Evolutionary conservation across 23 tunicate genomes (phyloP).

Genomic region (Trididemnum clinides): DNA sequence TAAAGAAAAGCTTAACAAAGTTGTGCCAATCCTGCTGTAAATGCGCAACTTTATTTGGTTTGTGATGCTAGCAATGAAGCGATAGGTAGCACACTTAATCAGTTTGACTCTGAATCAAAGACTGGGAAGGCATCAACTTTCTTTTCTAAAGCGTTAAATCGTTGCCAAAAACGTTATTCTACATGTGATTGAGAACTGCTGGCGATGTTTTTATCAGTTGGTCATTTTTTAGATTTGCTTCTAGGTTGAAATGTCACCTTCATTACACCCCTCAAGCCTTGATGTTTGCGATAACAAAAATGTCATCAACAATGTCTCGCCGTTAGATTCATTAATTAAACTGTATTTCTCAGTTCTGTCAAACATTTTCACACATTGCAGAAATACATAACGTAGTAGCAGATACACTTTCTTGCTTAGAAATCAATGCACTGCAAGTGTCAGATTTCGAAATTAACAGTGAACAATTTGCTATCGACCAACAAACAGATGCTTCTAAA

Average conservation of each 20-base stretch:
- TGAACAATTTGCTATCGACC: background rate
- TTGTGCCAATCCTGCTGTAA: background rate
- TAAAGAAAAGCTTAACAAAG: background rate
- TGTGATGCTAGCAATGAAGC: background rate
- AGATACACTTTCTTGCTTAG: background rate
- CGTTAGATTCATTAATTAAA: background rate
- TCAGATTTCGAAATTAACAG: background rate
- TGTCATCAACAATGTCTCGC: background rate
- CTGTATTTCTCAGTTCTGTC: background rate
- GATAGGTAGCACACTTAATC: background rate
- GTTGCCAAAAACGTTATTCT: background rate
- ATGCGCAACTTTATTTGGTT: background rate
- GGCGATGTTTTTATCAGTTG: too few relatives aligned
- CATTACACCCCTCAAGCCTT: conserved; percentile 25
- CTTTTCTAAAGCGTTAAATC: background rate
- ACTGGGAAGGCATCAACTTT: background rate
- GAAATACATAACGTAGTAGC: background rate
- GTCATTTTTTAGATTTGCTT: background rate
- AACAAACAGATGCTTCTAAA: background rate
- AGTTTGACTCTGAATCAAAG: background rate
- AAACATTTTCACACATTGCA: background rate
- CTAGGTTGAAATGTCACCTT: conserved; percentile 6
- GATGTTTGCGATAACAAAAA: background rate
- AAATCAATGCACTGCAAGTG: background rate
- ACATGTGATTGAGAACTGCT: conserved; percentile 18